Conservation (phyloP, 2,113 vertebrate genomes). For the Podocnemis expansa region DNA sequence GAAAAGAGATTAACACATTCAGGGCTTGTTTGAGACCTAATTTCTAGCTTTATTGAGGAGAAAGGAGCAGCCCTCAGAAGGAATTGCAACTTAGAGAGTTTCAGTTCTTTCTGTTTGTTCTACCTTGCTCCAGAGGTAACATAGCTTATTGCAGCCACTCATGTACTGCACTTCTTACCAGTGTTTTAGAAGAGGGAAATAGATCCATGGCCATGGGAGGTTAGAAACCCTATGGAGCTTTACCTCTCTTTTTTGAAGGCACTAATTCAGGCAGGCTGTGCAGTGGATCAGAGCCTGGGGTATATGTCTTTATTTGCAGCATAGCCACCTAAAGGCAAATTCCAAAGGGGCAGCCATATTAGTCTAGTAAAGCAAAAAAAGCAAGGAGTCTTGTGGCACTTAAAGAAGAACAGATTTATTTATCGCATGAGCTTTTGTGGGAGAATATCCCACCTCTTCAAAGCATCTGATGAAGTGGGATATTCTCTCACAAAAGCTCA, state of each 20-base stretch:
- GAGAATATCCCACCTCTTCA: too few species aligned
- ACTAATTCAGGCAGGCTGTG: neutral
- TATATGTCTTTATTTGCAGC: neutral
- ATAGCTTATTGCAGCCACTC: neutral
- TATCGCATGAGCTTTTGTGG: too few species aligned
- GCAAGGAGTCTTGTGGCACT: too few species aligned
- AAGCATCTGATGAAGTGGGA: too few species aligned
- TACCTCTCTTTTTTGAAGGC: neutral
- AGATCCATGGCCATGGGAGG: fast-evolving
- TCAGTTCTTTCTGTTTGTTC: neutral
- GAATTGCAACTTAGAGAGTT: neutral
- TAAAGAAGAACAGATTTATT: too few species aligned
- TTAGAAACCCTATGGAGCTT: neutral
- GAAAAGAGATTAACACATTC: neutral
- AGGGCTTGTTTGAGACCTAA: neutral
- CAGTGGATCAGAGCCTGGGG: fast-evolving
- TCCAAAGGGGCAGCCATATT: too few species aligned
- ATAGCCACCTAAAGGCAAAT: neutral
- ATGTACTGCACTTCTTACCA: neutral
- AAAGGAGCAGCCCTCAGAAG: fast-evolving
- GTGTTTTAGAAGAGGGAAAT: neutral
- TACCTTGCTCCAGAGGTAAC: neutral
- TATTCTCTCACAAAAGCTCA: too few species aligned
- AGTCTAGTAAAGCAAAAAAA: too few species aligned
- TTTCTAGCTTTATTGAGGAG: neutral